phyloP scores from a whole-genome alignment of 2,888 invertebrate species.

The Tipula unca region DNA sequence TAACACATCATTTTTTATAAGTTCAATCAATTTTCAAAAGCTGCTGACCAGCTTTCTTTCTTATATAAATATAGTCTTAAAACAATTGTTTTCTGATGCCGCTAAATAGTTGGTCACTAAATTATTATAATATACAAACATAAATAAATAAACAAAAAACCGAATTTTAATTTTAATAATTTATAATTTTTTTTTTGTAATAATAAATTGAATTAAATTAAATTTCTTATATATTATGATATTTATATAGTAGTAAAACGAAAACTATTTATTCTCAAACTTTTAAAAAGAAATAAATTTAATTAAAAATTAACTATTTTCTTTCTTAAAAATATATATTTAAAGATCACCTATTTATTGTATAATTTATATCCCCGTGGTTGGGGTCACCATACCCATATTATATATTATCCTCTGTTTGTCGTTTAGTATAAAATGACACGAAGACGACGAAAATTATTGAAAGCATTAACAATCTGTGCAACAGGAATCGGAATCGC shows the following conservation, averaged over 20 bases:
- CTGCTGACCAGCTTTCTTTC: not conserved
- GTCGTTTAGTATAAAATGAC: not conserved
- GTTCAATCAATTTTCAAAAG: not conserved
- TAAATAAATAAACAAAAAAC: not conserved
- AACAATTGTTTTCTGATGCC: not conserved
- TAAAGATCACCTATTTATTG: not conserved
- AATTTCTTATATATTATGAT: not conserved
- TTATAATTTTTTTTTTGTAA: not conserved
- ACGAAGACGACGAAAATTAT: not conserved
- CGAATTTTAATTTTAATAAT: not conserved
- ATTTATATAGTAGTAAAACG: not conserved
- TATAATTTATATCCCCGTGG: not conserved
- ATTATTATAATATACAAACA: not conserved
- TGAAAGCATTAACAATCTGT: not conserved
- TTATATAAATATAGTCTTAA: not conserved
- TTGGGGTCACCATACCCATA: not conserved
- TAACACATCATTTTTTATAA: not conserved
- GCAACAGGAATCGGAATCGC: not conserved
- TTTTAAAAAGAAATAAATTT: not conserved
- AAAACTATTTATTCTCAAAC: slow-evolving; percentile 2
- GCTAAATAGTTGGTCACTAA: not conserved
- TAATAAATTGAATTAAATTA: not conserved
- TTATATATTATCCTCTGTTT: not conserved
- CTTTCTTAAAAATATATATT: not conserved
- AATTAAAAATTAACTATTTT: not conserved